A percentile compares a stretch with the other conserved stretches of the same genome.
Evolutionary conservation across 1,140 invertebrate species (phyloP).

Genomic region (Maconellicoccus hirsutus): DNA sequence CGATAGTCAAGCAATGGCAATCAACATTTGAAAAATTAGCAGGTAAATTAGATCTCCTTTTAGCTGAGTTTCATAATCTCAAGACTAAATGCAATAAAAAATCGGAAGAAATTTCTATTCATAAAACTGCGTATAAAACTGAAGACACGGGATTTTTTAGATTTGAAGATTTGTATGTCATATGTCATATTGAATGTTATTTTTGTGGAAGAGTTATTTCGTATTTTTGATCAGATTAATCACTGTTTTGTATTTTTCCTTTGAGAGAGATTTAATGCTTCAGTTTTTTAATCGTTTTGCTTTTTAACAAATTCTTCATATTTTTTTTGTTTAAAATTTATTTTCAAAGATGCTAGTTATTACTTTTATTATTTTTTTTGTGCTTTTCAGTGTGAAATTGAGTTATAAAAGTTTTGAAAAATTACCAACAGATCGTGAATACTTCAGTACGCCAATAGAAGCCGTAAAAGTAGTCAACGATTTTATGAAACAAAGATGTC

Average conservation of each 20-base stretch:
- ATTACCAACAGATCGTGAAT: neutral
- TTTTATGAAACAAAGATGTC: neutral
- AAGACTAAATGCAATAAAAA: constrained; percentile 1
- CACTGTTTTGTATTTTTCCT: no score
- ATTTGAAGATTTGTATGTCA: neutral
- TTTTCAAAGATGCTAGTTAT: no score
- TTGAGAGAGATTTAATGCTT: no score
- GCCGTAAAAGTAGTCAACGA: neutral
- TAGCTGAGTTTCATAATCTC: neutral
- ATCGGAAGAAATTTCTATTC: neutral
- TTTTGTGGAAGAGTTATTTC: neutral
- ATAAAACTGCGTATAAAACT: neutral
- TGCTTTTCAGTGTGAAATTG: neutral
- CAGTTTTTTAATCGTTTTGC: no score
- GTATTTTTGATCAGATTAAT: neutral
- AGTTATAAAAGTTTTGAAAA: neutral
- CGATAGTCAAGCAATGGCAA: neutral
- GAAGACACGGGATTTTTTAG: neutral
- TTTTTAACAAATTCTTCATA: no score
- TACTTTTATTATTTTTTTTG: no score
- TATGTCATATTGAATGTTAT: neutral
- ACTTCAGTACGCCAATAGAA: neutral
- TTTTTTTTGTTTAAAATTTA: no score
- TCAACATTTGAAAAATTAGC: neutral
- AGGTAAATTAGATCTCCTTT: neutral